A percentile compares a stretch with the other conserved stretches of the same genome.
These are phyloP conservation scores for Thunnus maccoyii DNA, from an alignment of 2,113 vertebrate species.

Conservation along the genomic window DNA sequence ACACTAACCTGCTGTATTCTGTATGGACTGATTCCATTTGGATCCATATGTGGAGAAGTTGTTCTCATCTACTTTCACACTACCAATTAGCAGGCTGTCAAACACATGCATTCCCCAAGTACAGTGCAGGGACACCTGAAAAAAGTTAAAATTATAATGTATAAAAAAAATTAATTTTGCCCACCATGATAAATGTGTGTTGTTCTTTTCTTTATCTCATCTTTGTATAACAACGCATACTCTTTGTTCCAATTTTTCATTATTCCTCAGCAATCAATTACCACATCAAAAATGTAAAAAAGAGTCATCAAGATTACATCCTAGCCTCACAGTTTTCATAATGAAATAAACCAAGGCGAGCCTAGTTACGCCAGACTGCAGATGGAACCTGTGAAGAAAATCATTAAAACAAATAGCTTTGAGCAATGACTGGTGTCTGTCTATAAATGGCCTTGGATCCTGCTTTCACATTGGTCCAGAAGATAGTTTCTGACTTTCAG, in stretches of 20 bases:
- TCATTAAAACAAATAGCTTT: not conserved
- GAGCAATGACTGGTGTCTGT: not conserved
- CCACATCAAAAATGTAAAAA: conserved; percentile 12
- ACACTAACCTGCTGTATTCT: conserved; percentile 22
- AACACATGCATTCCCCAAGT: conserved; percentile 16
- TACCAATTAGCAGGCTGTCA: conserved; percentile 59
- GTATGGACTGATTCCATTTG: conserved; percentile 39
- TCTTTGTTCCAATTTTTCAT: not conserved
- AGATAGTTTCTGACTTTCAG: not conserved
- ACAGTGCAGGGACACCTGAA: conserved; percentile 3
- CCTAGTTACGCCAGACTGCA: not conserved
- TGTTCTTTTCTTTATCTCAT: not conserved
- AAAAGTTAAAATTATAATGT: not conserved
- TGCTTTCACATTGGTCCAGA: not conserved
- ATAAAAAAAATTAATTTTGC: not conserved
- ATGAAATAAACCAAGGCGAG: not conserved
- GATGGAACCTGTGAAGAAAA: not conserved
- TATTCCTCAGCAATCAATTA: not conserved
- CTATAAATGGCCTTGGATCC: not conserved
- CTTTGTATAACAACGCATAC: not conserved
- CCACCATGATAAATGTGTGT: not conserved
- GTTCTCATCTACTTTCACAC: conserved; percentile 34
- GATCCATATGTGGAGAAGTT: conserved; percentile 35
- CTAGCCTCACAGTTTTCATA: not conserved
- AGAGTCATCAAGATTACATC: conserved; percentile 3